phyloP scores from a whole-genome alignment of 2,113 vertebrate genomes.

The Geothlypis trichas region DNA sequence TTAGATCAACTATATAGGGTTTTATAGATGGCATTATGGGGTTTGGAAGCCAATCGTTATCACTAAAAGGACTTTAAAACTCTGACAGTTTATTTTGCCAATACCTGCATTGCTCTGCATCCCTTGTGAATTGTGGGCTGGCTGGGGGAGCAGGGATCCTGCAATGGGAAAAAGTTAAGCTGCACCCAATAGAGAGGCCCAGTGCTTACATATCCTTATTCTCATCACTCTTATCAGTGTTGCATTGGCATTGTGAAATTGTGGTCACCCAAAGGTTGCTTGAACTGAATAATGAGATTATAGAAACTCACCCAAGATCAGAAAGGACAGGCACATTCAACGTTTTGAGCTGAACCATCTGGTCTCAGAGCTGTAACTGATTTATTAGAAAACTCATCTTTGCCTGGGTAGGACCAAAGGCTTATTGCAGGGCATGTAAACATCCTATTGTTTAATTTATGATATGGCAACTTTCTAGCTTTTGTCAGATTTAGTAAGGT shows the following conservation, averaged over 20 bases:
- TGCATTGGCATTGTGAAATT: neutral
- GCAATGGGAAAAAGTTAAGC: neutral
- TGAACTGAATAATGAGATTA: neutral
- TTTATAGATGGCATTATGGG: neutral
- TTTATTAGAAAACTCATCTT: neutral
- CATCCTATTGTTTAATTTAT: neutral
- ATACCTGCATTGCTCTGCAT: neutral
- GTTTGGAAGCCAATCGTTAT: neutral
- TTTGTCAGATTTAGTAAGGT: neutral
- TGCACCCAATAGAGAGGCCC: neutral
- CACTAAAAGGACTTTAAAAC: neutral
- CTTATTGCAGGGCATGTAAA: neutral
- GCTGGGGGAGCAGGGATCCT: neutral
- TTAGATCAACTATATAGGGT: neutral
- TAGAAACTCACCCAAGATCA: neutral
- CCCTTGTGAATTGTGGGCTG: neutral
- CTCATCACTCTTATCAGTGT: neutral
- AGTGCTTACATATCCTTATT: neutral
- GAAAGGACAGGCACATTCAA: neutral
- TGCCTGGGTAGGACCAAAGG: neutral
- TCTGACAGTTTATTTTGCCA: neutral
- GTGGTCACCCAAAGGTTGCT: neutral
- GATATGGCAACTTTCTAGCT: neutral
- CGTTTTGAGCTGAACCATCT: neutral
- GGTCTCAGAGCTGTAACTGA: neutral